phyloP scores from a whole-genome alignment of 2,113 vertebrate species.

The Chlamydotis undulata region DNA sequence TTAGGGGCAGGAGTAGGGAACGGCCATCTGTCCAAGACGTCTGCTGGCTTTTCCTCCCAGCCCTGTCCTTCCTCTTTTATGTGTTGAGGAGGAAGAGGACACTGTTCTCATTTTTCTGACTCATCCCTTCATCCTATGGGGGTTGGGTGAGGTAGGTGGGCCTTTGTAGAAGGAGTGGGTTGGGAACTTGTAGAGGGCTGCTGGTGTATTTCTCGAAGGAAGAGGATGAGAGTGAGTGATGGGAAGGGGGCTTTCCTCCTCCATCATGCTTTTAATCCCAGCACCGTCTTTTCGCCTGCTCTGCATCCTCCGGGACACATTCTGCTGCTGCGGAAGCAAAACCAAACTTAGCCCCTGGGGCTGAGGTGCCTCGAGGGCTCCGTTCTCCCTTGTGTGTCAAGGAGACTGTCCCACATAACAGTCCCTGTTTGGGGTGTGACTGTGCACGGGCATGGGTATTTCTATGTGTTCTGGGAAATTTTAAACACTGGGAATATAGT shows the following conservation, averaged over 20 bases:
- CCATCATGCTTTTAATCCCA: neutral
- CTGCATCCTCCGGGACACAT: neutral
- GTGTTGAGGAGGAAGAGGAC: neutral
- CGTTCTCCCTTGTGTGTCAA: neutral
- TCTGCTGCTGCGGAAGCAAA: neutral
- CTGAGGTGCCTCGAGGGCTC: neutral
- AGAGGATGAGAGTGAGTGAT: neutral
- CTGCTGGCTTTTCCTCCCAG: neutral
- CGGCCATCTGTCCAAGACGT: neutral
- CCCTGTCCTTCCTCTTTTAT: neutral
- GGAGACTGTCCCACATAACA: neutral
- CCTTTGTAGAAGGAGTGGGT: neutral
- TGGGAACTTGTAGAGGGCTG: neutral
- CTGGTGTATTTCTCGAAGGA: neutral
- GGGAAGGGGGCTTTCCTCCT: neutral
- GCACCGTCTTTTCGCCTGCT: neutral
- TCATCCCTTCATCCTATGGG: neutral
- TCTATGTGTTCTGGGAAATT: neutral
- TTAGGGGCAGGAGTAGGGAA: neutral
- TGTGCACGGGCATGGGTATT: neutral
- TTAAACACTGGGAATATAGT: neutral
- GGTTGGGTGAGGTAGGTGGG: rapidly evolving
- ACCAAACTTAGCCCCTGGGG: neutral
- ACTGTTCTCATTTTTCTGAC: neutral
- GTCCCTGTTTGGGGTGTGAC: neutral